phyloP scores from a whole-genome alignment of 2,888 invertebrate species.

The Leucophenga montana region DNA sequence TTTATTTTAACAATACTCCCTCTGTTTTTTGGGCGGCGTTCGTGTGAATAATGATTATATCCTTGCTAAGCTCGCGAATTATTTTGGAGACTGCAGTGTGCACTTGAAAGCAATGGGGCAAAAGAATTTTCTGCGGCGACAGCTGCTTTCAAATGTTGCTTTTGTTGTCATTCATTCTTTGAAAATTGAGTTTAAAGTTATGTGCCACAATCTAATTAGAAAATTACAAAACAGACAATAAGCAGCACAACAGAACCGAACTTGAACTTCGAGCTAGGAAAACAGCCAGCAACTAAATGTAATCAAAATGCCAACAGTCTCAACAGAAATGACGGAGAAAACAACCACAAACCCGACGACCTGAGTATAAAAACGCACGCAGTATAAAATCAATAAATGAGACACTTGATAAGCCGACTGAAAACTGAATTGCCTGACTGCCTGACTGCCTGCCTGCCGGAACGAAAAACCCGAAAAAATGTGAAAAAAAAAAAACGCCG shows the following conservation, averaged over 20 bases:
- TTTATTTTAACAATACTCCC: not conserved
- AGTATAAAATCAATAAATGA: conserved; percentile 54
- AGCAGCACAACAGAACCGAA: conserved; percentile 16
- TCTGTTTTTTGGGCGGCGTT: not conserved
- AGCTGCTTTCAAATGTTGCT: no score
- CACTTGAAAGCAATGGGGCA: not conserved
- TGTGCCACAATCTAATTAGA: conserved; percentile 52
- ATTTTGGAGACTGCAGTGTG: not conserved
- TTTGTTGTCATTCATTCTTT: not conserved
- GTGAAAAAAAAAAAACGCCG: conserved; percentile 34
- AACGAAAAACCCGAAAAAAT: conserved; percentile 28
- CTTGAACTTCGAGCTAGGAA: conserved; percentile 15
- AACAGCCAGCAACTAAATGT: conserved; percentile 31
- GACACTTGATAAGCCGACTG: conserved; percentile 36
- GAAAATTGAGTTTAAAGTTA: conserved; percentile 50
- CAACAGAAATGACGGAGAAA: not conserved
- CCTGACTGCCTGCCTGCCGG: not conserved
- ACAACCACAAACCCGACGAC: not conserved
- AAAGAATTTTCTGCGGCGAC: conserved; percentile 35
- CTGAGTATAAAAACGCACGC: conserved; percentile 14
- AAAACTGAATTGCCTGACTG: conserved; percentile 17
- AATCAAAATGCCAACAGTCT: conserved; percentile 46
- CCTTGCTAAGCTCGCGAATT: conserved; percentile 14
- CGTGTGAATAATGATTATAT: conserved; percentile 23
- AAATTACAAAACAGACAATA: conserved; percentile 37